phyloP scores from a whole-genome alignment of 2,113 vertebrate species.

The Nesoenas mayeri region DNA sequence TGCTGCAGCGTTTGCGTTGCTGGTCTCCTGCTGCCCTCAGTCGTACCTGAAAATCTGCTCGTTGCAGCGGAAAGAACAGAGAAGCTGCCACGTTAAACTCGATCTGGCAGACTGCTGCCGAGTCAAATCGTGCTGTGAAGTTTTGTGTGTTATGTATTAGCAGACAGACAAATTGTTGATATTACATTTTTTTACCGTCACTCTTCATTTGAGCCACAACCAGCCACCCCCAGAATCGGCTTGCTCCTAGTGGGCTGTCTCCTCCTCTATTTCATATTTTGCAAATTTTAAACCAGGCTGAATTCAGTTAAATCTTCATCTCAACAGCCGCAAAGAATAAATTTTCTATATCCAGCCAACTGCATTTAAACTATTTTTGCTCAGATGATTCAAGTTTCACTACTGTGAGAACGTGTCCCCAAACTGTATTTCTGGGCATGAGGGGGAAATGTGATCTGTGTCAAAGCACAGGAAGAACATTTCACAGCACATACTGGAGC shows the following conservation, averaged over 20 bases:
- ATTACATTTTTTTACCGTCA: not conserved
- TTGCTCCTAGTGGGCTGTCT: not conserved
- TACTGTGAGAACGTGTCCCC: not conserved
- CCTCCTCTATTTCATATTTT: not conserved
- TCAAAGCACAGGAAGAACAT: not conserved
- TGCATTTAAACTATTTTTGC: not conserved
- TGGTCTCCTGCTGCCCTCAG: accelerated
- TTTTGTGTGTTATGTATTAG: not conserved
- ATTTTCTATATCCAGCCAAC: not conserved
- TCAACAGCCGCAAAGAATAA: not conserved
- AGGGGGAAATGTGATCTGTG: accelerated
- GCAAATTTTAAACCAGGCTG: not conserved
- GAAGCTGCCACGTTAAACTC: not conserved
- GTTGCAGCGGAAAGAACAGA: not conserved
- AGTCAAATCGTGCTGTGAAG: not conserved
- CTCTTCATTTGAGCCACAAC: not conserved
- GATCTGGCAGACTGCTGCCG: not conserved
- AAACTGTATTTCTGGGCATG: not conserved
- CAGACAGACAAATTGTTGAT: not conserved
- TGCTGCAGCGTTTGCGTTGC: not conserved
- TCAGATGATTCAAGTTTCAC: not conserved
- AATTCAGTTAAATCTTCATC: not conserved
- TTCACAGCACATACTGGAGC: not conserved
- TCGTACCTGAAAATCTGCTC: not conserved
- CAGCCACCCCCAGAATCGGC: not conserved